Percentiles rank a stretch among this genome's conserved stretches.
Evolutionary conservation across 2,113 vertebrate genomes (phyloP).

Genomic region (Hydrochoerus hydrochaeris): DNA sequence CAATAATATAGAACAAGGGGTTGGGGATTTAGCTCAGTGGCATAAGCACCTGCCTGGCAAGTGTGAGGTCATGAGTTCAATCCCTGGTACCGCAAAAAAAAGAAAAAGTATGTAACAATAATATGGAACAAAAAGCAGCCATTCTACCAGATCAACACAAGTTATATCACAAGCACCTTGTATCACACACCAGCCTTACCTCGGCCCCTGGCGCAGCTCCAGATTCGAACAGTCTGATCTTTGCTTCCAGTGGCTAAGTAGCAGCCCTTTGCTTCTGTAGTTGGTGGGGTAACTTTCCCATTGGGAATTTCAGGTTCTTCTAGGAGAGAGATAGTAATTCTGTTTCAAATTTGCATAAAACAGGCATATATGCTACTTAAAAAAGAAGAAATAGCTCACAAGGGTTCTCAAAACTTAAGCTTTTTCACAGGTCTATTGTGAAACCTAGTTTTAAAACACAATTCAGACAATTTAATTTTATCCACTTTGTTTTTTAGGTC

Average conservation of each 20-base stretch:
- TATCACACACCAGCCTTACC: slow-evolving; percentile 82
- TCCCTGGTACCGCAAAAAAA: too few relatives aligned
- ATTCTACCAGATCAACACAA: accelerated
- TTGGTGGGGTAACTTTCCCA: slow-evolving; percentile 80
- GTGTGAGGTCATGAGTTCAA: too few relatives aligned
- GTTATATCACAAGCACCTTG: neutral
- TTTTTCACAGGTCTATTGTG: slow-evolving; percentile 26
- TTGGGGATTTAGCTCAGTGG: too few relatives aligned
- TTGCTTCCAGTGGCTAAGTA: slow-evolving; percentile 96
- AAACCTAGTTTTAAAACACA: slow-evolving; percentile 27
- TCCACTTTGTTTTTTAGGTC: neutral
- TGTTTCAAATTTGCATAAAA: slow-evolving; percentile 51
- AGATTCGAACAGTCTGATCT: slow-evolving; percentile 96
- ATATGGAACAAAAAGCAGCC: neutral
- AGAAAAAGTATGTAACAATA: too few relatives aligned
- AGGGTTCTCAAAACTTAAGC: neutral
- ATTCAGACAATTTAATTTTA: neutral
- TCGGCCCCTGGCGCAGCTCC: slow-evolving; percentile 93
- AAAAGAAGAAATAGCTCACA: slow-evolving; percentile 17
- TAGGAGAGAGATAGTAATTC: slow-evolving; percentile 56
- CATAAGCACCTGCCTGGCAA: too few relatives aligned
- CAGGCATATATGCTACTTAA: neutral
- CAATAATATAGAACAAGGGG: neutral
- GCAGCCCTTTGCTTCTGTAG: slow-evolving; percentile 82
- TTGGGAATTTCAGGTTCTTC: slow-evolving; percentile 81